Conservation (phyloP, 2,113 vertebrate genomes). For the Caranx melampygus region DNA sequence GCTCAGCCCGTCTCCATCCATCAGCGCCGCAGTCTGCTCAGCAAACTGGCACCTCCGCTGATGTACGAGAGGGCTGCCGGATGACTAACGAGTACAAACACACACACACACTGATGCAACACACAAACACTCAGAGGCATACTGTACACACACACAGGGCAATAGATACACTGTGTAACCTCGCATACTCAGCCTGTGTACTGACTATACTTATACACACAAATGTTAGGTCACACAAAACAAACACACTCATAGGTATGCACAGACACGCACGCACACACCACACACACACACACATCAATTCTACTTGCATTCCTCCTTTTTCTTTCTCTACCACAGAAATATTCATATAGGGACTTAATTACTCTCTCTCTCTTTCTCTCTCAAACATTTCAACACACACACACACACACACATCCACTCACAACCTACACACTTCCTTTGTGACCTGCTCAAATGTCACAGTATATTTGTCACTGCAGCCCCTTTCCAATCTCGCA, state of each 20-base stretch:
- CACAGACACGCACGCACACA: neutral
- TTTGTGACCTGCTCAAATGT: constrained; percentile 46
- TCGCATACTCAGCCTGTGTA: neutral
- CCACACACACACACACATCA: neutral
- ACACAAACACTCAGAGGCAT: constrained; percentile 3
- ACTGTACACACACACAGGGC: neutral
- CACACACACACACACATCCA: constrained; percentile 4
- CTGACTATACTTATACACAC: neutral
- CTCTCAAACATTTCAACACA: neutral
- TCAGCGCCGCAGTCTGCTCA: constrained; percentile 58
- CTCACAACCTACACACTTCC: constrained; percentile 38
- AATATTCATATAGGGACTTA: neutral
- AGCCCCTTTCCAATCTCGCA: constrained; percentile 29
- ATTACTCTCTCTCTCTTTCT: neutral
- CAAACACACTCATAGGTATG: neutral
- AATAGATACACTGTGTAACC: constrained; percentile 6
- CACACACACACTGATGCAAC: neutral
- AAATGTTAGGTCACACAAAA: neutral
- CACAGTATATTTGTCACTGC: constrained; percentile 47
- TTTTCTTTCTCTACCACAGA: neutral
- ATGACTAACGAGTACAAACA: constrained; percentile 61
- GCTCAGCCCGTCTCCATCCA: constrained; percentile 64
- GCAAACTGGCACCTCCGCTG: constrained; percentile 62
- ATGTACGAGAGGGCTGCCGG: constrained; percentile 49
- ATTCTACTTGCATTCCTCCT: neutral